A percentile compares a stretch with the other conserved stretches of the same genome.
These are phyloP conservation scores for Lucilia cuprina DNA, from an alignment of 1,140 invertebrate species.

Conservation along the genomic window DNA sequence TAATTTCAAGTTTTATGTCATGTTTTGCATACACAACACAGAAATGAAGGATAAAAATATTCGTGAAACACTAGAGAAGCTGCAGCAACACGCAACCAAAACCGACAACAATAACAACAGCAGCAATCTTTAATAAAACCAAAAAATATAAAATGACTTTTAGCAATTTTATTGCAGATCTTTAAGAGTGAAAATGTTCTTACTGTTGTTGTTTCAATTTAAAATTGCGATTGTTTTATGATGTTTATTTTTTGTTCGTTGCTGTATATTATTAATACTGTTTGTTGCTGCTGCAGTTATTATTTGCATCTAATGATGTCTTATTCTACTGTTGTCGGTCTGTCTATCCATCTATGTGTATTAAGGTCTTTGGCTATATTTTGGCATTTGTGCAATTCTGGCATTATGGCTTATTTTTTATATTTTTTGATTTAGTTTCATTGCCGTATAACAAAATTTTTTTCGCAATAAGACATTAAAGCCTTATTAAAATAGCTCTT, in stretches of 20 bases:
- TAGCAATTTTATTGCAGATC: background rate
- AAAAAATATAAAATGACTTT: background rate
- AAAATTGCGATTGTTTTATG: background rate
- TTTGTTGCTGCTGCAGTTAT: background rate
- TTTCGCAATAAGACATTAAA: no score
- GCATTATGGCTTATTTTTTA: background rate
- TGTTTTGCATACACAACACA: conserved; percentile 1
- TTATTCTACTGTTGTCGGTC: background rate
- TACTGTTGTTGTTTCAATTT: background rate
- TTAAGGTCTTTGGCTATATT: background rate
- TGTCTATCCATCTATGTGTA: background rate
- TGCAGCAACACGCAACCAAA: background rate
- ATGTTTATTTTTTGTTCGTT: background rate
- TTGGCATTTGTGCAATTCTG: background rate
- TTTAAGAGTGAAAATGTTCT: background rate
- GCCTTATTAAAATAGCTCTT: no score
- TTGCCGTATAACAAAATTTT: background rate
- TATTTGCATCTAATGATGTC: background rate
- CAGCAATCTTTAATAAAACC: background rate
- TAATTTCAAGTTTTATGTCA: conserved; percentile 3
- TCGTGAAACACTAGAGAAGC: background rate
- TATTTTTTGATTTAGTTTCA: background rate
- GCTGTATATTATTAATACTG: background rate
- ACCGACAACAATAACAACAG: background rate
- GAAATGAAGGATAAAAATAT: background rate